Conservation (phyloP, 2,888 invertebrate species). For the Acrobasis consociella region DNA sequence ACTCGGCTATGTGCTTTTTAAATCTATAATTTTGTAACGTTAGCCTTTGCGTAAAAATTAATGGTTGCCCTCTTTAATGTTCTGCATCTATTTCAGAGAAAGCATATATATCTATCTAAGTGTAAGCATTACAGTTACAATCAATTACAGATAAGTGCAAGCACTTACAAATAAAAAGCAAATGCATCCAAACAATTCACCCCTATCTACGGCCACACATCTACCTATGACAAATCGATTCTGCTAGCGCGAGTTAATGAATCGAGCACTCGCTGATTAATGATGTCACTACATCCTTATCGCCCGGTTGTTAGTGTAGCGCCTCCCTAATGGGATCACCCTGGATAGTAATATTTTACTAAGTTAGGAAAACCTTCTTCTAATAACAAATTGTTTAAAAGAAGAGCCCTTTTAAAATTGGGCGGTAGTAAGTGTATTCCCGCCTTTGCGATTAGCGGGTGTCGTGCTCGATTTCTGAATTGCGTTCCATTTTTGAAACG, state of each 20-base stretch:
- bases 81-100: no score
- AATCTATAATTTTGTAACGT: no score
- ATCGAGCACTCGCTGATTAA: conserved; percentile 74
- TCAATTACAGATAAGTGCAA: conserved; percentile 21
- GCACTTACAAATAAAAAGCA: conserved; percentile 22
- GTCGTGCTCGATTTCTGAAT: conserved; percentile 48
- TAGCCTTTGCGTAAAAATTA: no score
- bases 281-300: conserved; percentile 70
- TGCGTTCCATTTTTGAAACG: conserved; percentile 47
- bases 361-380: conserved; percentile 40
- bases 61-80: no score
- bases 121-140: conserved; percentile 15
- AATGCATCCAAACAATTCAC: conserved; percentile 39
- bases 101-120: neutral
- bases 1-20: no score
- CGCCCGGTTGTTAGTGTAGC: conserved; percentile 58
- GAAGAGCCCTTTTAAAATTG: conserved; percentile 39
- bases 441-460: conserved; percentile 47
- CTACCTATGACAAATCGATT: conserved; percentile 72
- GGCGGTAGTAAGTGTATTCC: conserved; percentile 39
- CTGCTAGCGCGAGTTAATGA: conserved; percentile 63
- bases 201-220: conserved; percentile 57
- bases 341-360: conserved; percentile 42
- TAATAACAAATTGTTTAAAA: conserved; percentile 35
- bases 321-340: conserved; percentile 72